Percentiles rank a stretch among this genome's conserved stretches.
Evolutionary conservation across 2,797 vertebrate species (phyloP).

Genomic region (Sarcophilus harrisii): DNA sequence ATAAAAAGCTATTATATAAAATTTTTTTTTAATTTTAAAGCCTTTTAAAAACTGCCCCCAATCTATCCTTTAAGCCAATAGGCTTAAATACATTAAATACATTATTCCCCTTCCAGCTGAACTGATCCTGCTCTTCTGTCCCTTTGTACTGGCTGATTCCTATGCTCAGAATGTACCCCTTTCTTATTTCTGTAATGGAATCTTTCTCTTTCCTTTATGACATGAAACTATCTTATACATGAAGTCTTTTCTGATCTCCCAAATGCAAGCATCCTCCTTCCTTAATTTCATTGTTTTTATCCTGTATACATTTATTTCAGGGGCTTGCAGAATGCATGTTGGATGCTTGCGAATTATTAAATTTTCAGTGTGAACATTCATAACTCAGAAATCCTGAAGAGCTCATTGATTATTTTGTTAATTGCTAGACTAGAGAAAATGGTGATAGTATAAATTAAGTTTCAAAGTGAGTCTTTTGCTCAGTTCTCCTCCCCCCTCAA

Average conservation of each 20-base stretch:
- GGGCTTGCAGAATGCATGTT: background rate
- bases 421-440: background rate
- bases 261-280: background rate
- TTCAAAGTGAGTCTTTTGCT: background rate
- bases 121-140: background rate
- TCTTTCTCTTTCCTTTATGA: background rate
- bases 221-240: background rate
- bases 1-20: no score
- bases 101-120: background rate
- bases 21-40: background rate
- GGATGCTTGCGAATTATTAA: background rate
- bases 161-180: background rate
- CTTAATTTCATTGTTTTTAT: background rate
- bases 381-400: background rate
- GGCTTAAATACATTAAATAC: background rate
- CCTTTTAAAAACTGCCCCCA: background rate
- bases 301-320: background rate
- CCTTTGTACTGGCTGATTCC: background rate
- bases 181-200: background rate
- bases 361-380: background rate
- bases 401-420: background rate
- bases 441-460: background rate
- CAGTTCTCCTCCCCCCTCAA: background rate
- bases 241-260: background rate
- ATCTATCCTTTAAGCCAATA: background rate